A percentile compares a stretch with the other conserved stretches of the same genome.
Conservation (phyloP, 2,797 vertebrate species). For the Austrolebias charrua region DNA sequence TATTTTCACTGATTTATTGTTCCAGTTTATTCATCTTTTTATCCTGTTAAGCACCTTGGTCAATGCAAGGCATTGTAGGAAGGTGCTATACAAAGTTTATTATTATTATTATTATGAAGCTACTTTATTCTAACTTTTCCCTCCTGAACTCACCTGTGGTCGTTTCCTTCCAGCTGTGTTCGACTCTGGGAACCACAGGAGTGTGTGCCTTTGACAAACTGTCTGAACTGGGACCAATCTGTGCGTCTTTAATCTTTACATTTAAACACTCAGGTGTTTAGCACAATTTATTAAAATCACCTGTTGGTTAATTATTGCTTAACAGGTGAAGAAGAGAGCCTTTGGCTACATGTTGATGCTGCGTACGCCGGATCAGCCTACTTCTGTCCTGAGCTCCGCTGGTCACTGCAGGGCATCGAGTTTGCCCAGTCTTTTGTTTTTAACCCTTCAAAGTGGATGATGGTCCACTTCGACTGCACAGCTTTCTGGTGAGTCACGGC, state of each 20-base stretch:
- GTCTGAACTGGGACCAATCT: conserved; percentile 90
- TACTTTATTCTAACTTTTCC: too few species aligned
- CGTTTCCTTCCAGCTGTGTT: conserved; percentile 84
- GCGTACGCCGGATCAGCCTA: conserved; percentile 96
- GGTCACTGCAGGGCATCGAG: conserved; percentile 86
- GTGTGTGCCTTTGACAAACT: conserved; percentile 94
- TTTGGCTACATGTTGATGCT: conserved; percentile 96
- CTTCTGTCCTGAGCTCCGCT: conserved; percentile 90
- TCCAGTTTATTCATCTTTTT: too few species aligned
- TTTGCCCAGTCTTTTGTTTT: conserved; percentile 92
- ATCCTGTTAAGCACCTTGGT: too few species aligned
- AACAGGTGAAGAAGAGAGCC: conserved; percentile 84
- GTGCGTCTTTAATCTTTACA: conserved; percentile 73
- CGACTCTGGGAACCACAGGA: conserved; percentile 92
- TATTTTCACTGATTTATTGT: too few species aligned
- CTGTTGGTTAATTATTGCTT: background rate
- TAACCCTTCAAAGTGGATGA: conserved; percentile 99
- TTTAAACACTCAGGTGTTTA: background rate
- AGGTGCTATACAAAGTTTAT: too few species aligned
- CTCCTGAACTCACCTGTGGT: background rate
- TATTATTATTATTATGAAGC: too few species aligned
- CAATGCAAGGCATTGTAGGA: too few species aligned
- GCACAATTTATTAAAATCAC: background rate
- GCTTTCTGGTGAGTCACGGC: conserved; percentile 87
- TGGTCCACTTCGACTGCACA: conserved; percentile 98